These are phyloP conservation scores for Capromys pilorides DNA, from an alignment of 2,797 vertebrate genomes.

Conservation along the genomic window DNA sequence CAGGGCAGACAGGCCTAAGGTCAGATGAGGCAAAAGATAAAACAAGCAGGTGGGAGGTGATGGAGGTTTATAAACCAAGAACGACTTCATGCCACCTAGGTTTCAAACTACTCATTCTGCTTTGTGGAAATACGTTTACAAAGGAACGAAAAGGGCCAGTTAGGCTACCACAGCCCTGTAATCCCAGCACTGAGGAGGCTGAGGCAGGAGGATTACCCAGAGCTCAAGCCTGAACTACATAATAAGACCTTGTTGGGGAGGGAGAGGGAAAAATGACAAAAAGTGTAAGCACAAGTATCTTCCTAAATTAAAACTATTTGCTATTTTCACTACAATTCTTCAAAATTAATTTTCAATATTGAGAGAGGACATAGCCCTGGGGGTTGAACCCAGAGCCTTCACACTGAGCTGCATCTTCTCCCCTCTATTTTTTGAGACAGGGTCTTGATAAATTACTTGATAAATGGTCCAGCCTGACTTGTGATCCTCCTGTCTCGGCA, in stretches of 20 bases:
- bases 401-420: background rate
- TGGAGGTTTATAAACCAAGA: background rate
- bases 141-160: background rate
- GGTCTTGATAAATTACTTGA: background rate
- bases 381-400: background rate
- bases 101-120: background rate
- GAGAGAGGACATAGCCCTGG: background rate
- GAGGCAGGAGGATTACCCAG: background rate
- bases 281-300: background rate
- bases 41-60: background rate
- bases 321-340: background rate
- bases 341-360: background rate
- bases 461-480: background rate
- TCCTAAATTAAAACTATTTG: background rate
- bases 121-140: background rate
- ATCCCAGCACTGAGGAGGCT: background rate
- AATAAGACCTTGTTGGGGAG: background rate
- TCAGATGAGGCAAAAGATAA: background rate
- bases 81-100: background rate
- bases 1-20: background rate
- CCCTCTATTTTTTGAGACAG: background rate
- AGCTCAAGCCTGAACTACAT: background rate
- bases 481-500: background rate
- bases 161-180: background rate
- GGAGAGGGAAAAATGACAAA: background rate